phyloP scores from a whole-genome alignment of 2,113 vertebrate genomes.

The Salvelinus namaycush region DNA sequence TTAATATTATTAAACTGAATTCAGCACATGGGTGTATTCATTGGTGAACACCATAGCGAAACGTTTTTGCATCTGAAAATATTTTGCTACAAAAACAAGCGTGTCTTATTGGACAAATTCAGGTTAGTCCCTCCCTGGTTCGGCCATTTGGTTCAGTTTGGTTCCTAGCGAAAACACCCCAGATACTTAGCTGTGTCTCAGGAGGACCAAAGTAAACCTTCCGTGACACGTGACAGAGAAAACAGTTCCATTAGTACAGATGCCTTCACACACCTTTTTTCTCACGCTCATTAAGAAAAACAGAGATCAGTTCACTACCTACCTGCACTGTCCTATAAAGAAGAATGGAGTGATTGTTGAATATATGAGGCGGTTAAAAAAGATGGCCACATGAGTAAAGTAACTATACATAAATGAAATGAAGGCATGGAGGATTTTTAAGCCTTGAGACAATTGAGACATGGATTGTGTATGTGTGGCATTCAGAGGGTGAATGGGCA shows the following conservation, averaged over 20 bases:
- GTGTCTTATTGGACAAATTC: not conserved
- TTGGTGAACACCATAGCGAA: not conserved
- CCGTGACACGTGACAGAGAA: slow-evolving; percentile 21
- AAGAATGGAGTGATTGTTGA: not conserved
- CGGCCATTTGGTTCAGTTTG: too few relatives aligned
- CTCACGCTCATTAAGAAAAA: not conserved
- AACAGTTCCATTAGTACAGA: not conserved
- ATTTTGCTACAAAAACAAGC: too few relatives aligned
- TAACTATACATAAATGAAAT: not conserved
- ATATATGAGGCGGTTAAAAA: not conserved
- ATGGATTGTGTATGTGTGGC: too few relatives aligned
- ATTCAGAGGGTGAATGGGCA: too few relatives aligned
- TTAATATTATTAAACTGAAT: too few relatives aligned
- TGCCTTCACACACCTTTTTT: not conserved
- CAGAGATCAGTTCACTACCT: not conserved
- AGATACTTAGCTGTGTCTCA: slow-evolving; percentile 8
- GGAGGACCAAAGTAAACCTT: slow-evolving; percentile 28
- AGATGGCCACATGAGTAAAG: not conserved
- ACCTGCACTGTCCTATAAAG: not conserved
- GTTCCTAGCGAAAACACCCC: not conserved
- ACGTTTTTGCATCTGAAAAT: too few relatives aligned
- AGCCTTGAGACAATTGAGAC: too few relatives aligned
- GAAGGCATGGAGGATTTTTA: too few relatives aligned
- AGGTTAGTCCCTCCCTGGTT: too few relatives aligned
- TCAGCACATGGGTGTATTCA: not conserved